Base-by-base conservation (phyloP, 2,888 invertebrate genomes). In the Lepidocyrtoides sp. region DNA sequence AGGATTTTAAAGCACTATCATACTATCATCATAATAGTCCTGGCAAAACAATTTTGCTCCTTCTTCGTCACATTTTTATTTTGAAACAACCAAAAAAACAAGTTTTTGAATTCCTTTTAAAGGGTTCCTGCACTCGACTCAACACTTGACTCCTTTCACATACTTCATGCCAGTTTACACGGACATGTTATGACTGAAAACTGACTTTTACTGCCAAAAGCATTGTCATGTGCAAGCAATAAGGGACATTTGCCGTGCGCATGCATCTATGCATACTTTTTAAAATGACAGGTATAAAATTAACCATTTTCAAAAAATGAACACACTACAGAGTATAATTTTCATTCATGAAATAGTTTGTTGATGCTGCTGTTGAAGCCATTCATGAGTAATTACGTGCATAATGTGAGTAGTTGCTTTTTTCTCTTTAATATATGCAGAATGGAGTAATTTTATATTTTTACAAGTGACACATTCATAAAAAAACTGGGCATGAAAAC, bases 41-140 rank as follows among this genome's bases (percentile, higher is more conserved):
- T 2, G 20, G 44, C 36, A 17, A 82, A 60, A 60, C 82, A 60
- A 82, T n/a, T 57, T 82, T 41, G 51, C 82, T 41, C 54, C 32
- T 20, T 54, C 72, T 36, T 57, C 36, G 44, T 69, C 48, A 60
- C 32, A 23, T 51, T 69, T 84, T 20, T 75, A n/a, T 72, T 75
- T 29, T 4, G 20, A n/a, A 60, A 57, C 41, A 54, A 7, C 8
- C 23, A 20, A 79, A 26, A 57, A 79, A 88, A 81, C 81, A 69
- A 69, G 81, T 89, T 89, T 83, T 17, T 72, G 14, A 82, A 57
- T 83, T 63, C 89, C 89, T 89, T 89, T 83, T 75, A 89, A 89
- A 83, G 89, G 89, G 82, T 57, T 75, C 72, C 81, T 81, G 51
- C 72, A 81, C 82, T 79, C 85, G n/a, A 63, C 36, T 89, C 83